phyloP scores from a whole-genome alignment of 2,797 vertebrate species.

The Manis javanica region DNA sequence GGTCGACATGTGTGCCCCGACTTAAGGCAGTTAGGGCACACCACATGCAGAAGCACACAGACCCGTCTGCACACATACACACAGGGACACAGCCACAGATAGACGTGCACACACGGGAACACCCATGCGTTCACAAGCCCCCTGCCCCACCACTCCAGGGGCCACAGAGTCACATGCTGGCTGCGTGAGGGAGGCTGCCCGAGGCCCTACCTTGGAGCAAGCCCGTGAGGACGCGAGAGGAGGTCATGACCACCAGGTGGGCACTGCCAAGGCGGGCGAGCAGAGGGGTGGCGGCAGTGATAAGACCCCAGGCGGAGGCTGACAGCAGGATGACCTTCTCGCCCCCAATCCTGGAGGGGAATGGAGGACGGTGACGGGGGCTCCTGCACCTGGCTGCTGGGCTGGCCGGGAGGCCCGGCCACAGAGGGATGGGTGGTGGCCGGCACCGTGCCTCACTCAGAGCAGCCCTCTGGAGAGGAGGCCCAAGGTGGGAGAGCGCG shows the following conservation, averaged over 20 bases:
- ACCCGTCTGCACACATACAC: fast-evolving
- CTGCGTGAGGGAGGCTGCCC: neutral
- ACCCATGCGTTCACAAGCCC: fast-evolving
- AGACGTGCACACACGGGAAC: no score
- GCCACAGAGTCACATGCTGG: neutral
- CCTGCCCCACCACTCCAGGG: no score
- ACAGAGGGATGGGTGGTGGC: fast-evolving
- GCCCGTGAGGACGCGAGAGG: slow-evolving; percentile 95
- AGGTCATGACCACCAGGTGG: slow-evolving; percentile 93
- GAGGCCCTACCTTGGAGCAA: slow-evolving; percentile 93
- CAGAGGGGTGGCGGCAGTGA: slow-evolving; percentile 93
- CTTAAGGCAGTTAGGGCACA: neutral
- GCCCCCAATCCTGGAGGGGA: slow-evolving; percentile 92
- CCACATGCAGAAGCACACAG: neutral
- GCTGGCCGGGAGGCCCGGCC: fast-evolving
- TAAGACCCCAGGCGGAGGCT: slow-evolving; percentile 94
- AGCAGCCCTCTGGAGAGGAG: neutral
- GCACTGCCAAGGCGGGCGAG: slow-evolving; percentile 91
- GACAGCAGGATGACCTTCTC: slow-evolving; percentile 96
- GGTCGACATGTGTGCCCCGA: fast-evolving
- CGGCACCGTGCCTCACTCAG: fast-evolving
- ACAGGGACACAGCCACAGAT: fast-evolving
- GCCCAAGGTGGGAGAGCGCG: neutral
- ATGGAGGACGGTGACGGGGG: fast-evolving
- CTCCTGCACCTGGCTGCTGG: fast-evolving